Conservation (phyloP, 1,140 invertebrate genomes). For the Drosophila gunungcola region DNA sequence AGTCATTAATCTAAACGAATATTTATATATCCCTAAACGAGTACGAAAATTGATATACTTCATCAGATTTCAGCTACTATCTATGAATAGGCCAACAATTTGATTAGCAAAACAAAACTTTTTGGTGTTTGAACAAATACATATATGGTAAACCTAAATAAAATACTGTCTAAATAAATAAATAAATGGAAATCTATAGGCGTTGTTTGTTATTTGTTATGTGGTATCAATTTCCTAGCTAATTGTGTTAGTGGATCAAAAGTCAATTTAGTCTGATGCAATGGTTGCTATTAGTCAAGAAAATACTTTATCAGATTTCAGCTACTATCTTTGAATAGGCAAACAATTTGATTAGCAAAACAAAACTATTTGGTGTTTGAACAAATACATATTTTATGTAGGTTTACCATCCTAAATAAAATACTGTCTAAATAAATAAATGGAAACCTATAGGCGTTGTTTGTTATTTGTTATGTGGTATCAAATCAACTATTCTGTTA, state of each 20-base stretch:
- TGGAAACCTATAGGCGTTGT: background rate
- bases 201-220: background rate
- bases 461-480: background rate
- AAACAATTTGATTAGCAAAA: conserved; percentile 54
- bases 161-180: conserved; percentile 31
- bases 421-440: conserved; percentile 27
- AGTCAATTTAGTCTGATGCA: conserved; percentile 18
- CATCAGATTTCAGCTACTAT: conserved; percentile 40
- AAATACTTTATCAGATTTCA: conserved; percentile 42
- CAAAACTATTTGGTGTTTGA: conserved; percentile 72
- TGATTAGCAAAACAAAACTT: conserved; percentile 60
- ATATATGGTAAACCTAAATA: conserved; percentile 53
- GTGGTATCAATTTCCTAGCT: too few species aligned
- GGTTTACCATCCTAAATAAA: conserved; percentile 39
- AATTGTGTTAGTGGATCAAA: too few species aligned
- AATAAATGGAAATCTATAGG: conserved; percentile 4
- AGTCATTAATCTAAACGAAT: conserved; percentile 64
- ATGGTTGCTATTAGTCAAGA: too few species aligned
- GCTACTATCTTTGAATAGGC: conserved; percentile 24
- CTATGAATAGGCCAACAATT: conserved; percentile 21
- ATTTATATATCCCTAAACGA: conserved; percentile 59
- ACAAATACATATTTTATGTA: conserved; percentile 70
- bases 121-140: conserved; percentile 77
- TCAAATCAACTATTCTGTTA: too few species aligned
- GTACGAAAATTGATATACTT: conserved; percentile 35